Base-by-base conservation (phyloP, 2,888 invertebrate genomes). In the Hirtodrosophila duncani region DNA sequence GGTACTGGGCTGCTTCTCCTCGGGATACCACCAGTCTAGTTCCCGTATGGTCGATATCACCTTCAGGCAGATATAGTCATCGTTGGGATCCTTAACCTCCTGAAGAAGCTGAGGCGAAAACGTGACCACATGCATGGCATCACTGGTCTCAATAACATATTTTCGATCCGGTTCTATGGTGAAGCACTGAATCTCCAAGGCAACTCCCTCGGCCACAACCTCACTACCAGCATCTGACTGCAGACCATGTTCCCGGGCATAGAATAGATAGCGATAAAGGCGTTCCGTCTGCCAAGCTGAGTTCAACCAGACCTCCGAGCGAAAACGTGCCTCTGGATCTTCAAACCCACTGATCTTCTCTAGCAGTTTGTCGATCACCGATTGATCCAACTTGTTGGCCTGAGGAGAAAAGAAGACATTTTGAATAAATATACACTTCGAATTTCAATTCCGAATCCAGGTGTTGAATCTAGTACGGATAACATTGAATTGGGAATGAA, bases 1-100 rank as follows among this genome's bases (percentile, higher is more conserved):
- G 0, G 16, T 2, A 27, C 63, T 61, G 1, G 82, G 80, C 14
- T 55, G 44, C 7, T 42, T 63, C 11, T 70, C 63, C 6, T 60
- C 60, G 2, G 72, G 72, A 51, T 61, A 70, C 72, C 72, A 74
- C 72, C 72, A 74, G n/a, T 75, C 11, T 0, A 74, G 41, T 2
- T 37, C 8, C 1, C 77, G 58, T 9, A 14, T 26, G 0, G 10
- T 27, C 1, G 82, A 79, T 1, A 51, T 13, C 1, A 74, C 37
- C 14, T 51, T 55, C 3, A 74, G 3, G 10, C 72, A 72, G 7
- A 62, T 21, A 0, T 21, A 2, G 4, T 36, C 5, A 1, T n/a
- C 13, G 0, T 6, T 0, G 0, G 11, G 1, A 0, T 23, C 8
- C 11, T 56, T 56, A 1, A 48, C 1, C 9, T 81, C 79, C 0